Evolutionary conservation across 2,888 invertebrate genomes (phyloP).

Genomic region (Folsomia candida): DNA sequence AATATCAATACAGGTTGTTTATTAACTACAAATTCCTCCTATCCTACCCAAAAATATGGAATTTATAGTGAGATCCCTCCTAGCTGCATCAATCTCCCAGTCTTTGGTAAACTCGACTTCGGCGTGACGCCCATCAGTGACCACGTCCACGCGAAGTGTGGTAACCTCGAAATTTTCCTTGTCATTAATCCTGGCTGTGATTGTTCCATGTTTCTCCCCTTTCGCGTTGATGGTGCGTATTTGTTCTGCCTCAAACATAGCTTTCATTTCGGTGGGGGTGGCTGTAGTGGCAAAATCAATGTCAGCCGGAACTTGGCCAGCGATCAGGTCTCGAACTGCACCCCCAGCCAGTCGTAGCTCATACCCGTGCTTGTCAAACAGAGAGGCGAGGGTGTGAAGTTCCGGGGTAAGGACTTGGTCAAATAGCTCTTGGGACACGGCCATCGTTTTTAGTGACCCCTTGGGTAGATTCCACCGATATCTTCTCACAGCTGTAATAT

Average conservation of each 20-base stretch:
- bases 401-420: constrained; percentile 78
- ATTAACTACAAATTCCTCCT: not conserved
- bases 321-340: constrained; percentile 85
- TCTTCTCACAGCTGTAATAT: not conserved
- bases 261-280: constrained; percentile 92
- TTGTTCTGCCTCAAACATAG: constrained; percentile 78
- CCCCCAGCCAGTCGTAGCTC: constrained; percentile 95
- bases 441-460: constrained; percentile 67
- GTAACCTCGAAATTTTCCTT: constrained; percentile 91
- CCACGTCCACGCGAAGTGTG: constrained; percentile 85
- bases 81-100: constrained; percentile 88
- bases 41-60: constrained; percentile 83
- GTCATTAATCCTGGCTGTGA: constrained; percentile 91
- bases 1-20: not conserved
- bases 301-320: constrained; percentile 78
- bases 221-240: constrained; percentile 88
- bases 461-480: constrained; percentile 23
- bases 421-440: constrained; percentile 72
- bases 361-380: constrained; percentile 78
- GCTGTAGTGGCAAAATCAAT: constrained; percentile 97
- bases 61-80: constrained; percentile 96
- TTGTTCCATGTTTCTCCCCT: constrained; percentile 93
- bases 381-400: constrained; percentile 64
- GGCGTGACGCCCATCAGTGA: constrained; percentile 92
- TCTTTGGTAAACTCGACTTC: constrained; percentile 90